These are phyloP conservation scores for Percopsis omiscomaycus DNA, from an alignment of 2,797 vertebrate genomes.

Conservation along the genomic window DNA sequence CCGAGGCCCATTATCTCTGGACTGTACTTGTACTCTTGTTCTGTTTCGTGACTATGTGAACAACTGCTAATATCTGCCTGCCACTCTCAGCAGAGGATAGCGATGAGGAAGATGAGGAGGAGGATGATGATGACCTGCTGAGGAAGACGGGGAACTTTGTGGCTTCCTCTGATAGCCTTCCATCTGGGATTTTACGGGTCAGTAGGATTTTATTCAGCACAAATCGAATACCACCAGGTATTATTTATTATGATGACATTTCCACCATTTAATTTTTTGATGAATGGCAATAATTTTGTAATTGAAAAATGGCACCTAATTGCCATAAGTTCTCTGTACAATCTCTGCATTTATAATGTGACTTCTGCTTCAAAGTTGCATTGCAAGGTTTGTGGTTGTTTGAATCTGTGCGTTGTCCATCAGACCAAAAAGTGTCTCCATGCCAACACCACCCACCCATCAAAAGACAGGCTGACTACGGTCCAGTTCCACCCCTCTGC, in stretches of 20 bases:
- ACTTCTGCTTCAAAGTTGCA: neutral
- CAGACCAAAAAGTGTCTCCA: slow-evolving; percentile 86
- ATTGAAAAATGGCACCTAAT: no score
- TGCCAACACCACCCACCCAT: slow-evolving; percentile 83
- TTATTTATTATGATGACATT: neutral
- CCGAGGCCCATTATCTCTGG: no score
- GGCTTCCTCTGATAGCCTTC: slow-evolving; percentile 78
- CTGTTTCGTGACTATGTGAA: no score
- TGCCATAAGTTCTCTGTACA: no score
- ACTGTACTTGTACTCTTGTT: no score
- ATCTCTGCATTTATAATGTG: no score
- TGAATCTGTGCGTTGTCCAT: neutral
- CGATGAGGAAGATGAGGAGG: slow-evolving; percentile 70
- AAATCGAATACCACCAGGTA: neutral
- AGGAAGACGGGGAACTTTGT: slow-evolving; percentile 88
- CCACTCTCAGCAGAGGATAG: slow-evolving; percentile 34
- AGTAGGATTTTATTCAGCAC: slow-evolving; percentile 17
- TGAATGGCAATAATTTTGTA: no score
- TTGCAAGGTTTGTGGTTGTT: neutral
- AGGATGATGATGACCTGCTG: slow-evolving; percentile 82
- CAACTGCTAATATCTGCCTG: neutral
- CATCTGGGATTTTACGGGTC: slow-evolving; percentile 86
- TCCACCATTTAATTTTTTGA: neutral
- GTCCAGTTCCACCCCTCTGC: slow-evolving; percentile 94
- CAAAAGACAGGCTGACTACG: slow-evolving; percentile 74